Evolutionary conservation across 30 jellyfish, hydroid and myxozoan species (phyloP).

Genomic region (Clytia hemisphaerica): DNA sequence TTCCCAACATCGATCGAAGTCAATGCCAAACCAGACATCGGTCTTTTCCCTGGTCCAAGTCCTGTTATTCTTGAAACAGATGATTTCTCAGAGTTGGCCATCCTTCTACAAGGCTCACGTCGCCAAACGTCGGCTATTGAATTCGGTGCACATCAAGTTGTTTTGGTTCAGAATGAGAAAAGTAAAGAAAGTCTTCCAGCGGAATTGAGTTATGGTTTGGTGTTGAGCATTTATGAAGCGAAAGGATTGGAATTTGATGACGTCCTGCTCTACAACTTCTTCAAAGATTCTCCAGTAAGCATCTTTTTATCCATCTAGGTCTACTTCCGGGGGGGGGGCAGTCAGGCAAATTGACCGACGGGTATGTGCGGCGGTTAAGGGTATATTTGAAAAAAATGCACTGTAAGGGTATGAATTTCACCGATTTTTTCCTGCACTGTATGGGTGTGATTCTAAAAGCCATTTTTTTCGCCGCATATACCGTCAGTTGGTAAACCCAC

Average conservation of each 20-base stretch:
- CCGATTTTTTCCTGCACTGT: no score
- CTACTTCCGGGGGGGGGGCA: no score
- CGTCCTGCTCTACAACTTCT: conserved; percentile 76
- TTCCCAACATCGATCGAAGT: conserved; percentile 80
- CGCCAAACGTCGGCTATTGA: conserved; percentile 77
- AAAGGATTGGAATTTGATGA: conserved; percentile 91
- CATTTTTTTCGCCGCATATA: no score
- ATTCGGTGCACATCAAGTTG: conserved; percentile 94
- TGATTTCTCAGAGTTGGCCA: conserved; percentile 57
- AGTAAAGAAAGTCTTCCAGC: conserved; percentile 70
- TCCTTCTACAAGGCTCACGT: conserved; percentile 62
- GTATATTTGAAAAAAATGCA: no score
- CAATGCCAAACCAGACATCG: conserved; percentile 52
- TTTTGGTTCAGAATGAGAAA: conserved; percentile 60
- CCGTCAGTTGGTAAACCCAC: no score
- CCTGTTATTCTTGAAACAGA: conserved; percentile 69
- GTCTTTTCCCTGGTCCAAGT: conserved; percentile 85
- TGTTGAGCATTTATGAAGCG: conserved; percentile 70
- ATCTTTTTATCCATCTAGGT: not conserved
- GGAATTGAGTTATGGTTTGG: conserved; percentile 58
- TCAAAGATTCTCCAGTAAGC: conserved; percentile 83
- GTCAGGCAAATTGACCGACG: no score
- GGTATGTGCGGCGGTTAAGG: no score
- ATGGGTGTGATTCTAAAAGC: no score
- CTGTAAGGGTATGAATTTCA: no score